These are phyloP conservation scores for Paguma larvata DNA, from an alignment of 2,797 vertebrate species.

Conservation along the genomic window DNA sequence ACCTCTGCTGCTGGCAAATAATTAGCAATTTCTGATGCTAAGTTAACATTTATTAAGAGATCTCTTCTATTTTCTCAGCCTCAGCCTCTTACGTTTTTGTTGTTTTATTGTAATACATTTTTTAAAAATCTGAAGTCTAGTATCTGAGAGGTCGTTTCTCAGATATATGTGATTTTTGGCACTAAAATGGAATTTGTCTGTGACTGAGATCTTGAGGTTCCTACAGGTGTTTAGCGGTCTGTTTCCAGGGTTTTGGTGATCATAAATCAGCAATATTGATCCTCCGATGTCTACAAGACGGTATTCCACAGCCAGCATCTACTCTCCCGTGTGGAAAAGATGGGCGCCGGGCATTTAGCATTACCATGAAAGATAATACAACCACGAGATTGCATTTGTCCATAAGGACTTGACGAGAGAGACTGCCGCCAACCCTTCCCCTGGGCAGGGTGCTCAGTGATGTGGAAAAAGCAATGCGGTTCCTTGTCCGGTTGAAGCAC, in stretches of 20 bases:
- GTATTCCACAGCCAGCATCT: slow-evolving; percentile 27
- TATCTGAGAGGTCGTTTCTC: background rate
- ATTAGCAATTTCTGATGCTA: background rate
- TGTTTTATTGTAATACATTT: background rate
- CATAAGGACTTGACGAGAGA: background rate
- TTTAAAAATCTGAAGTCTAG: background rate
- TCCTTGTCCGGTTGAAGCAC: background rate
- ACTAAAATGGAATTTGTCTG: background rate
- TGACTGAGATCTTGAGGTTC: background rate
- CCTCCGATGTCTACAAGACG: slow-evolving; percentile 40
- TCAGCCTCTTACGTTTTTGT: background rate
- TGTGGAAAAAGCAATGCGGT: background rate
- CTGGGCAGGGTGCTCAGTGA: background rate
- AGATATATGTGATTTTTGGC: background rate
- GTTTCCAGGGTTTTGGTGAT: slow-evolving; percentile 40
- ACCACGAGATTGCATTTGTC: background rate
- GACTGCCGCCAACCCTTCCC: background rate
- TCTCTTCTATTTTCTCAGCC: background rate
- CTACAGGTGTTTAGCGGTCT: background rate
- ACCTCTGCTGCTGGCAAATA: background rate
- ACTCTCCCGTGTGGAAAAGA: slow-evolving; percentile 57
- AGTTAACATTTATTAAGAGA: background rate
- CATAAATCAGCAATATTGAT: slow-evolving; percentile 56
- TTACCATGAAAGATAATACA: slow-evolving; percentile 65
- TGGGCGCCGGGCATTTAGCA: background rate